Base-by-base conservation (phyloP, 1,140 invertebrate genomes). In the Hypothenemus hampei region DNA sequence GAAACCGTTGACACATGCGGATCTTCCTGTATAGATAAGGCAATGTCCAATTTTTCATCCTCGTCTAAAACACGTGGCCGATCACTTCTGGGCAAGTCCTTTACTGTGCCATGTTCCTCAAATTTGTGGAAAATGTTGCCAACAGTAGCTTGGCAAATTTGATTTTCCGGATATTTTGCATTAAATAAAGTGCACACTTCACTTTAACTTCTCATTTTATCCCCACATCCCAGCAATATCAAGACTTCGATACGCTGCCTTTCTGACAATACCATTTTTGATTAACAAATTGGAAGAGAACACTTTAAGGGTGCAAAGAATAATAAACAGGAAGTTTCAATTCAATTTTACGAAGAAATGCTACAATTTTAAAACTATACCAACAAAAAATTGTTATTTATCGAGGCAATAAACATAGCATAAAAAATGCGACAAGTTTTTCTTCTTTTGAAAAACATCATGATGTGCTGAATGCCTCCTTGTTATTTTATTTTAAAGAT, bases 211-310 rank as follows among this genome's bases (percentile, higher is more conserved):
- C 21, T n/a, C 16, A 45, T 45, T 45, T 13, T 4, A 24, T 45
- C 43, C 26, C 43, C 43, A 24, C 21, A 5, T 45, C 43, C 43
- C n/a, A n/a, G n/a, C n/a, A n/a, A n/a, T n/a, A n/a, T n/a, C n/a
- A n/a, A n/a, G n/a, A n/a, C n/a, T n/a, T 26, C 15, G 43, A 13
- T 8, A 8, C 22, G 8, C 15, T 10, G n/a, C 22, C 22, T 24
- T 45, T 24, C 1, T 15, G 11, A 22, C 1, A 26, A 3, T 24
- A 26, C 21, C 8, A 26, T 23, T 45, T 39, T 39, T 6, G 13
- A 16, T n/a, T n/a, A 16, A 3, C 13, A 3, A 39, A 18, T 16
- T 39, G 3, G 19, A 39, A 39, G 18, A 16, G 18, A 39, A 16
- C 36, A 39, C 36, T 19, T 39, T 39, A 18, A 39, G 10, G n/a